Evolutionary conservation across 2,888 invertebrate species (phyloP), one percentile per base, ranked within the genome.

Genomic region (Drosophila mulleri): DNA sequence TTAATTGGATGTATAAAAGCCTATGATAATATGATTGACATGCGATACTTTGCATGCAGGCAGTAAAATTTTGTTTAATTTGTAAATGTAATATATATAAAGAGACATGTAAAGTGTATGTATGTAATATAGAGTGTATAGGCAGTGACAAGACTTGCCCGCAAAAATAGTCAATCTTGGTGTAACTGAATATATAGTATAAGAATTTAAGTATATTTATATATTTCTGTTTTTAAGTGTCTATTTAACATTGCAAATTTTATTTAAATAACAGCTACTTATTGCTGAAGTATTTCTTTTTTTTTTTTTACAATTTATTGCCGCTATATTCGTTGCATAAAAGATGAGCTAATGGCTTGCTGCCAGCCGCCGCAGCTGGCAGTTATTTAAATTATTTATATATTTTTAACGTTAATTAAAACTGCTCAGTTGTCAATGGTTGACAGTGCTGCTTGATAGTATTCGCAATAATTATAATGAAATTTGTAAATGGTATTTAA

Each of bases 401-500:
- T 37, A 2, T 41, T 41, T 41, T 29, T 54, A 29, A 12, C 7
- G 41, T 41, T 26, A n/a, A 54, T 54, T 41, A 26, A 12, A 29
- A 12, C 26, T 0, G 39, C 9, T 26, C 16, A 54, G 3, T 41
- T 54, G 29, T 57, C 56, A 32, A 6, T 14, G 32, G 9, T 3
- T 18, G 14, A 26, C 26, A 18, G n/a, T 26, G 41, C 4, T 41
- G 41, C 26, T 18, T 29, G 39, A 54, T 41, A 5, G 29, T 23
- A 26, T 41, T 3, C 48, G 23, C 12, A 54, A 54, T 41, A 2
- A 32, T n/a, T 44, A 4, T 32, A 44, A 44, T 57, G 20, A 57
- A 16, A 57, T 44, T 44, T 44, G 32, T 14, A 42, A 14, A 56
- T 41, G 18, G 8, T 7, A 57, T 44, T 44, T 35, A 44, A 44